Percentiles rank a stretch among this genome's conserved stretches.
phyloP scores from a whole-genome alignment of 2,888 invertebrate species.

The Crossocerus cetratus region DNA sequence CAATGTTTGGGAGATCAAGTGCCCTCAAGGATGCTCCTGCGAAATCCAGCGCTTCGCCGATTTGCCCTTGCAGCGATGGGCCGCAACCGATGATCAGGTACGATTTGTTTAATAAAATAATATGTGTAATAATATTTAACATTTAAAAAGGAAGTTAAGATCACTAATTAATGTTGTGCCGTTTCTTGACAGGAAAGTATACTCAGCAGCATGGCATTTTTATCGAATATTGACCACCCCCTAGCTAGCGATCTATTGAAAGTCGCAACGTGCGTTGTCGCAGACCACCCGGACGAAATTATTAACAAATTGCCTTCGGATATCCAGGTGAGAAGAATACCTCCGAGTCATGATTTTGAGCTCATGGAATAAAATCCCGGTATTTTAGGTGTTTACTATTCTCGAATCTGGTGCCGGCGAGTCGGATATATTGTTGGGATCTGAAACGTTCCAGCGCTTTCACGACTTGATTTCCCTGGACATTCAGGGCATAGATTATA shows the following conservation, averaged over 20 bases:
- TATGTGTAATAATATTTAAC: background rate
- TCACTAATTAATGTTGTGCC: background rate
- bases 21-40: constrained; percentile 72
- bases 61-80: constrained; percentile 71
- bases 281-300: constrained; percentile 61
- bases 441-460: constrained; percentile 77
- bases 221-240: constrained; percentile 54
- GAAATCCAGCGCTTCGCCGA: constrained; percentile 69
- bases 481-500: constrained; percentile 78
- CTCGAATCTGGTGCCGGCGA: constrained; percentile 67
- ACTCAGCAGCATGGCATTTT: constrained; percentile 31
- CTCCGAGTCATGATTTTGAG: too few species aligned
- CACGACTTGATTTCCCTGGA: constrained; percentile 80
- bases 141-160: background rate
- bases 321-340: constrained; percentile 61
- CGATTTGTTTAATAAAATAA: background rate
- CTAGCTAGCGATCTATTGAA: constrained; percentile 63
- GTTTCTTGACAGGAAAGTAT: constrained; percentile 29
- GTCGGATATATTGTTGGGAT: constrained; percentile 66
- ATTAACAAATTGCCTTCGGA: constrained; percentile 64
- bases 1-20: constrained; percentile 67
- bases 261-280: constrained; percentile 67
- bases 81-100: constrained; percentile 51
- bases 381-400: constrained; percentile 66
- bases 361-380: background rate